A percentile compares a stretch with the other conserved stretches of the same genome.
Conservation (phyloP, 2,888 invertebrate species). For the Chloroclysta siterata region DNA sequence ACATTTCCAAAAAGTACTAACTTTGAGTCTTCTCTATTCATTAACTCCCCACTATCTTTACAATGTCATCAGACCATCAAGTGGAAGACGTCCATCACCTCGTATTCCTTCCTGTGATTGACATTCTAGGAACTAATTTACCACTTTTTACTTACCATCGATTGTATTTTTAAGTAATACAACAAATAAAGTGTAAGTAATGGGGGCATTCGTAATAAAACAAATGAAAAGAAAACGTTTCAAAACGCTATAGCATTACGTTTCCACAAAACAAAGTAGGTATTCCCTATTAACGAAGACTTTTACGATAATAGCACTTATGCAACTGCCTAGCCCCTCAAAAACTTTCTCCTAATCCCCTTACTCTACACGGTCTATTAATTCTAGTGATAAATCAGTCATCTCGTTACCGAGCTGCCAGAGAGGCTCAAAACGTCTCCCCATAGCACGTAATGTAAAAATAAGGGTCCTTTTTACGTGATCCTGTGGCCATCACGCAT, state of each 20-base stretch:
- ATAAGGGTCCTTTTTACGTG: conserved; percentile 59
- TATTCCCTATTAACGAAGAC: not conserved
- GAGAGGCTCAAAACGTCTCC: conserved; percentile 22
- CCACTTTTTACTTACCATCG: too few species aligned
- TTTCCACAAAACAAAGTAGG: not conserved
- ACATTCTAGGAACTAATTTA: too few species aligned
- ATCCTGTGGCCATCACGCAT: conserved; percentile 65
- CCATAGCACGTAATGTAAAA: conserved; percentile 61
- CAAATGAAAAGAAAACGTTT: too few species aligned
- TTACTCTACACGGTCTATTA: conserved; percentile 30
- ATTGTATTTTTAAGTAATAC: too few species aligned
- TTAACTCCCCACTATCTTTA: too few species aligned
- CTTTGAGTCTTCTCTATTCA: too few species aligned
- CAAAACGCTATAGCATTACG: not conserved
- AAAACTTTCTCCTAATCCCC: conserved; percentile 26
- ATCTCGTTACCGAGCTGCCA: conserved; percentile 27
- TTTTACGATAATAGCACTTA: not conserved
- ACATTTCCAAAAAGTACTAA: too few species aligned
- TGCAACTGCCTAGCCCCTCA: conserved; percentile 21
- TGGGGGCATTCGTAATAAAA: too few species aligned
- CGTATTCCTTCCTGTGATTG: too few species aligned
- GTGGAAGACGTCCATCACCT: too few species aligned
- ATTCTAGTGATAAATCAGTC: conserved; percentile 35
- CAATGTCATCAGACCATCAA: too few species aligned
- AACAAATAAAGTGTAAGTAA: too few species aligned